A percentile compares a stretch with the other conserved stretches of the same genome.
Conservation (phyloP, 2,888 invertebrate genomes). For the Caenorhabditis sp. region DNA sequence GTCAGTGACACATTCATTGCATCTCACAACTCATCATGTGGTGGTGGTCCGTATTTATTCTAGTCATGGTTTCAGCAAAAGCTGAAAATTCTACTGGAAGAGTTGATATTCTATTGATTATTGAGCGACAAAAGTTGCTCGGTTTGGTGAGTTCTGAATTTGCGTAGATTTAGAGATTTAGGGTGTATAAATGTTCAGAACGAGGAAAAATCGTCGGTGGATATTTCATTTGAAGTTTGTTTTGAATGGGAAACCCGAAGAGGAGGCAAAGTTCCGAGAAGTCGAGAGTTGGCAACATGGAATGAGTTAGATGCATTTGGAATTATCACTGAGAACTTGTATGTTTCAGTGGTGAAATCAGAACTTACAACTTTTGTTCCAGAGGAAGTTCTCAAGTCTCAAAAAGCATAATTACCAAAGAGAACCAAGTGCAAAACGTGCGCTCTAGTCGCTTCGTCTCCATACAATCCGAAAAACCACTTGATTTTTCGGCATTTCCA, state of each 20-base stretch:
- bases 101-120: constrained; percentile 51
- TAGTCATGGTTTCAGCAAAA: background rate
- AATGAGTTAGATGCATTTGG: constrained; percentile 51
- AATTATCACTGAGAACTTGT: constrained; percentile 55
- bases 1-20: constrained; percentile 43
- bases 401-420: constrained; percentile 36
- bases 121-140: constrained; percentile 53
- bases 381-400: constrained; percentile 10
- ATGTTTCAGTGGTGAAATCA: background rate
- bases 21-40: constrained; percentile 37
- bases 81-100: constrained; percentile 42
- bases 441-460: constrained; percentile 24
- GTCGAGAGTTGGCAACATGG: constrained; percentile 37
- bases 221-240: constrained; percentile 52
- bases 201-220: constrained; percentile 34
- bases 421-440: constrained; percentile 35
- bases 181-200: constrained; percentile 10
- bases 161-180: too few species aligned
- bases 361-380: background rate
- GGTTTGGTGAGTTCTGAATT: constrained; percentile 10
- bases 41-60: constrained; percentile 17
- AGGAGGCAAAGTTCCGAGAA: constrained; percentile 11
- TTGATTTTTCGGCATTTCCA: constrained; percentile 61
- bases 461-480: constrained; percentile 35
- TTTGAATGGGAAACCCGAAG: constrained; percentile 45